Base-by-base conservation (phyloP, 2,797 vertebrate species). In the Fratercula arctica region DNA sequence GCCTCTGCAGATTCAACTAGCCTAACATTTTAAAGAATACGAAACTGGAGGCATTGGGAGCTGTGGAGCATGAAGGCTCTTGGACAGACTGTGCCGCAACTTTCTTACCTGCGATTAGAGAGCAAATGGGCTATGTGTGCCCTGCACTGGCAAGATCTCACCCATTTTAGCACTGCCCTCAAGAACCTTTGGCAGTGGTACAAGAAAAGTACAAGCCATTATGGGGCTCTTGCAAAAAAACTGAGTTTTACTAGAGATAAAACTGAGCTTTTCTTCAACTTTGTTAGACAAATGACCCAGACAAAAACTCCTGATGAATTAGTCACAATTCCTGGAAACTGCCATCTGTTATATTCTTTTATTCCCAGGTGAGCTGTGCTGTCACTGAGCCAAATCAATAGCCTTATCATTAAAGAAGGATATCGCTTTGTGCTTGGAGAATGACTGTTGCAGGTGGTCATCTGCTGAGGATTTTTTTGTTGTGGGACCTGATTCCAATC, bases 311-410 rank as follows among this genome's bases (percentile, higher is more conserved):
- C 63, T 75, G 23, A 87, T n/a, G 23, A 78, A 87, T 82, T 67
- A 82, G 46, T 50, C 35, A 50, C 76, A 61, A 23, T 75, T 95
- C 72, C 86, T 95, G 87, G 75, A 87, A 92, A 63, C 19, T 82
- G 53, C 63, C 61, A 90, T 90, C 79, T 90, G 59, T 79, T 84
- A 28, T 21, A 29, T 26, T 46, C 20, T 15, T 41, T 59, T 46
- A 66, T 43, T 73, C 70, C 57, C 67, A 87, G 61, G 59, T 70
- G 61, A 92, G 57, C 75, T 37, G 24, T 39, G 46, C 39, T 85
- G 86, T 66, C 78, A 45, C 13, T 41, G 23, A 82, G 83, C 48
- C 85, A 87, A 91, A 77, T 14, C 3, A 0, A 78, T 28, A 66
- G 20, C 39, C 33, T n/a, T 50, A 20, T 37, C 51, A 35, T 70